Conservation (phyloP, 37 sponge, comb jelly and placozoan genomes). For the Aplysina aerophoba region DNA sequence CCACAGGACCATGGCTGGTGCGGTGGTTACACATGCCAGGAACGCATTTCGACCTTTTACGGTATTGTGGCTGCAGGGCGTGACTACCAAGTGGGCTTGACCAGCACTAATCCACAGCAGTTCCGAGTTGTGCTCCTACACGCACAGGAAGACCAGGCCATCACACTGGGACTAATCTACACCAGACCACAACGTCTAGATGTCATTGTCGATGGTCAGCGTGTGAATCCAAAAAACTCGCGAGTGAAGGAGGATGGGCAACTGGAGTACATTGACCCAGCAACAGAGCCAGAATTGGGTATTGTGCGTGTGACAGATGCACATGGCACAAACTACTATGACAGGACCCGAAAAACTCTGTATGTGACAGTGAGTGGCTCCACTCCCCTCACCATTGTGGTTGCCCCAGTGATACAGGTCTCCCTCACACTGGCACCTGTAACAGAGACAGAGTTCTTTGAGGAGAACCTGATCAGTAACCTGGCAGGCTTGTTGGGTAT, state of each 20-base stretch:
- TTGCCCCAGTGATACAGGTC: constrained; percentile 67
- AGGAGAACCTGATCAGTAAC: constrained; percentile 75
- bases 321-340: constrained; percentile 74
- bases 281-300: background rate
- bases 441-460: constrained; percentile 88
- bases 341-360: constrained; percentile 58
- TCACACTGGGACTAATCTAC: constrained; percentile 74
- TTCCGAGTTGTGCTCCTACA: constrained; percentile 74
- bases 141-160: constrained; percentile 56
- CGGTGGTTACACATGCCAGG: constrained; percentile 97
- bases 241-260: constrained; percentile 39
- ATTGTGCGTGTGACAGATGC: constrained; percentile 42
- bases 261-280: constrained; percentile 48
- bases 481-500: constrained; percentile 82
- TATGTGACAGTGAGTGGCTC: constrained; percentile 64
- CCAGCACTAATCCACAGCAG: constrained; percentile 89
- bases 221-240: constrained; percentile 60
- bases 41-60: constrained; percentile 93
- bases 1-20: constrained; percentile 97
- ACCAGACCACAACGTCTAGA: constrained; percentile 84
- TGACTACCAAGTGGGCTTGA: constrained; percentile 76
- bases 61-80: constrained; percentile 72
- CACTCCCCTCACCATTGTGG: constrained; percentile 45
- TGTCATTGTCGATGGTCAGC: constrained; percentile 39
- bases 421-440: constrained; percentile 57